These are phyloP conservation scores for Odobenus rosmarus DNA, from an alignment of 2,113 vertebrate species.

Conservation along the genomic window DNA sequence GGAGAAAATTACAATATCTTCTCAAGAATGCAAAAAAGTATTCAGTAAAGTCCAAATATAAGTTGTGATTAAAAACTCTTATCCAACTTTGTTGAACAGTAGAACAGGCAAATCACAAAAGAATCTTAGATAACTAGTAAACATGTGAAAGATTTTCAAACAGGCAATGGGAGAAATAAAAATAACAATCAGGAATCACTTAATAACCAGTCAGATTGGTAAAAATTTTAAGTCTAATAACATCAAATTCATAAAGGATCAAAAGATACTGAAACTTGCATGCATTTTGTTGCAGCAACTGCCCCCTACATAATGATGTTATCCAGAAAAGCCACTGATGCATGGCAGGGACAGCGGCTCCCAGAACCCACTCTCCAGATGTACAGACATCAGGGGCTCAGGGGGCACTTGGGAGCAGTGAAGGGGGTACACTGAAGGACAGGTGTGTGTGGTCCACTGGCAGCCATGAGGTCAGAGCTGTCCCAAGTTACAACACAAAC, in stretches of 20 bases:
- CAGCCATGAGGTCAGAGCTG: background rate
- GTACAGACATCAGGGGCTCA: too few relatives aligned
- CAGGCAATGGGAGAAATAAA: background rate
- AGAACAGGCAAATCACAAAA: background rate
- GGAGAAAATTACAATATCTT: background rate
- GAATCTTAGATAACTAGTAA: background rate
- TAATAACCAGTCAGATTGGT: background rate
- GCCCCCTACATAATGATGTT: background rate
- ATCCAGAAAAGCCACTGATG: background rate
- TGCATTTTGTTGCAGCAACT: background rate
- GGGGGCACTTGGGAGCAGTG: background rate
- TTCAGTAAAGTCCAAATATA: background rate
- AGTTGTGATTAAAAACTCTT: background rate
- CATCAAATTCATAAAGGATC: constrained; percentile 1
- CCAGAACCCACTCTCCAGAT: background rate
- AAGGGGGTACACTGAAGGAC: background rate
- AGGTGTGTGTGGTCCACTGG: background rate
- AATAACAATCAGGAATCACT: background rate
- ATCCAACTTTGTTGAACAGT: background rate
- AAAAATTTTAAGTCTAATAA: background rate
- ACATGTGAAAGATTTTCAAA: background rate
- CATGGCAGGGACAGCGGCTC: too few relatives aligned
- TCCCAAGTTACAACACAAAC: background rate
- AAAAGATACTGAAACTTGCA: background rate
- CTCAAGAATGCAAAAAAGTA: background rate